phyloP scores from a whole-genome alignment of 2,888 invertebrate species.

The Scelioninae gen. 2 region DNA sequence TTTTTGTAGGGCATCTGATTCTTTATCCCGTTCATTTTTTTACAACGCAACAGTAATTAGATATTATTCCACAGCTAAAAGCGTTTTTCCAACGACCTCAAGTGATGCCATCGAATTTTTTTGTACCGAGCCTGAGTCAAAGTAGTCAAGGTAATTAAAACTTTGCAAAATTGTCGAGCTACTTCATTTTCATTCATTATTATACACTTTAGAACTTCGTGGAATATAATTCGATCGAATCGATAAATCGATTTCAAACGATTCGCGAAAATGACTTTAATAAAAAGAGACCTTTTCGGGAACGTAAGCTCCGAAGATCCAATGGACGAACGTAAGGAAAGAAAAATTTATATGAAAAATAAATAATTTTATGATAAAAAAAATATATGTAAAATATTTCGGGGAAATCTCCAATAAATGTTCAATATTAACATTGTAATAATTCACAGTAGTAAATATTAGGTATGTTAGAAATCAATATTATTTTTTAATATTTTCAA shows the following conservation, averaged over 20 bases:
- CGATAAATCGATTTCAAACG: slow-evolving; percentile 36
- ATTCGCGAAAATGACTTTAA: slow-evolving; percentile 36
- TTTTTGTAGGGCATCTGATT: not conserved
- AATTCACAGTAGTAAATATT: too few relatives aligned
- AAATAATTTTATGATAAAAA: too few relatives aligned
- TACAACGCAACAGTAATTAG: slow-evolving; percentile 28
- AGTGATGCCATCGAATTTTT: slow-evolving; percentile 35
- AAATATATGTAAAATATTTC: too few relatives aligned
- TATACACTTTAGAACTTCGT: slow-evolving; percentile 28
- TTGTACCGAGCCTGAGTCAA: slow-evolving; percentile 31
- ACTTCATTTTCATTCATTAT: slow-evolving; percentile 49
- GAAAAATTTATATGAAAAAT: too few relatives aligned
- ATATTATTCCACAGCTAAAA: slow-evolving; percentile 24
- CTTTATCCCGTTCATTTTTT: slow-evolving; percentile 1
- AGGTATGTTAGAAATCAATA: too few relatives aligned
- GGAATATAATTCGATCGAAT: slow-evolving; percentile 31
- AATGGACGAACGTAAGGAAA: too few relatives aligned
- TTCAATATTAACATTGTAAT: too few relatives aligned
- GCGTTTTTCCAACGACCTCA: slow-evolving; percentile 37
- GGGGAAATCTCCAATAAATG: too few relatives aligned
- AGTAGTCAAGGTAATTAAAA: slow-evolving; percentile 67
- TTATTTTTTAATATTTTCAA: too few relatives aligned
- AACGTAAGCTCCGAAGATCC: slow-evolving; percentile 27
- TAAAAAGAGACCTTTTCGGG: slow-evolving; percentile 21
- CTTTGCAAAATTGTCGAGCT: slow-evolving; percentile 61